These are phyloP conservation scores for Melanargia galathea DNA, from an alignment of 2,888 invertebrate species.

Conservation along the genomic window DNA sequence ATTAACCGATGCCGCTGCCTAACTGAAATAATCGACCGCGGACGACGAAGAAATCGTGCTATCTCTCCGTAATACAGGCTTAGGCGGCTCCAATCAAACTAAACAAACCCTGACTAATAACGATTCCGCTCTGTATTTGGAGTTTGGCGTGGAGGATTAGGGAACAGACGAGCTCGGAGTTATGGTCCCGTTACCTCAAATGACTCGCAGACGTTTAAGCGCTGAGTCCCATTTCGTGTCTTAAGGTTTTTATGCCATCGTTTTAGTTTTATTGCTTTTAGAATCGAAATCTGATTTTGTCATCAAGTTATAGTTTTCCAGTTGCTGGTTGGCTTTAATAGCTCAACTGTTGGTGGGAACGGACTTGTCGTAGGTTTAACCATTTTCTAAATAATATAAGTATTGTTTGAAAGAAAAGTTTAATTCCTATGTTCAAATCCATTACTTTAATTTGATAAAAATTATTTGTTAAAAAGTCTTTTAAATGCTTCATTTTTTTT, in stretches of 20 bases:
- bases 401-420: no score
- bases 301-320: constrained; percentile 1
- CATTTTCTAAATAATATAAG: no score
- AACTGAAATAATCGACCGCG: constrained; percentile 77
- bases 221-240: constrained; percentile 32
- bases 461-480: no score
- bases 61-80: constrained; percentile 75
- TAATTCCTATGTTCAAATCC: no score
- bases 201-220: constrained; percentile 51
- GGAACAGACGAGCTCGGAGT: constrained; percentile 66
- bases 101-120: constrained; percentile 79
- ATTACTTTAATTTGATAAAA: no score
- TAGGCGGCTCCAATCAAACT: constrained; percentile 78
- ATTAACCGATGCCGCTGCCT: constrained; percentile 72
- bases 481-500: no score
- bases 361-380: no score
- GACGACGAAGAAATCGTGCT: constrained; percentile 78
- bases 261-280: constrained; percentile 26
- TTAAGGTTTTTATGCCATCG: constrained; percentile 12
- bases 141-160: constrained; percentile 76
- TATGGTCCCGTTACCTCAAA: constrained; percentile 76
- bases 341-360: no score
- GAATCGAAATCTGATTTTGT: constrained; percentile 30
- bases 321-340: not conserved
- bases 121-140: constrained; percentile 75